Conservation (phyloP, 2,797 vertebrate species). For the Erpetoichthys calabaricus region DNA sequence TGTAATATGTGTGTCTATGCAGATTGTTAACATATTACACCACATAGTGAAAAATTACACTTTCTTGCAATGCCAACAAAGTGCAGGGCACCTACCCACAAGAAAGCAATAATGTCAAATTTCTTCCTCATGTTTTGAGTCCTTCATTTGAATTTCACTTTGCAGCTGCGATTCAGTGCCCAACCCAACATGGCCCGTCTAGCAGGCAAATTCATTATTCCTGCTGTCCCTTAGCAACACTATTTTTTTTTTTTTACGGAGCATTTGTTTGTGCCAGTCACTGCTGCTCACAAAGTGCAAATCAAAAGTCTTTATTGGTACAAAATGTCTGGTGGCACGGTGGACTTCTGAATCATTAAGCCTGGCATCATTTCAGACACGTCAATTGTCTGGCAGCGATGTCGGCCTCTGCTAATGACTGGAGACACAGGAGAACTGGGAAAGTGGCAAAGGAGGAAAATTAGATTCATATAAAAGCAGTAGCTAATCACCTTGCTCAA, state of each 20-base stretch:
- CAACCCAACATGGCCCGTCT: neutral
- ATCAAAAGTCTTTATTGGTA: slow-evolving; percentile 5
- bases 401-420: neutral
- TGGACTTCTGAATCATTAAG: slow-evolving; percentile 6
- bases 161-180: neutral
- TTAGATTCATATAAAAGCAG: neutral
- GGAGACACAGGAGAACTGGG: neutral
- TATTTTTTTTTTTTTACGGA: neutral
- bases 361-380: slow-evolving; percentile 1
- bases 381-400: slow-evolving; percentile 6
- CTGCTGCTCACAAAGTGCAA: neutral
- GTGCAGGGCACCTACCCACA: no score
- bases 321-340: slow-evolving; percentile 12
- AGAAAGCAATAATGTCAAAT: no score
- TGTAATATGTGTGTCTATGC: no score
- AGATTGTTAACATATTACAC: no score
- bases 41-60: no score
- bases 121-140: neutral
- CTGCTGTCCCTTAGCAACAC: neutral
- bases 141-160: neutral
- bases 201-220: neutral
- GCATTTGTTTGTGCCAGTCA: slow-evolving; percentile 1
- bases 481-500: neutral
- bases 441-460: neutral
- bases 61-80: no score